A percentile compares a stretch with the other conserved stretches of the same genome.
phyloP scores from a whole-genome alignment of 2,888 invertebrate genomes.

The Sinelater perroti region DNA sequence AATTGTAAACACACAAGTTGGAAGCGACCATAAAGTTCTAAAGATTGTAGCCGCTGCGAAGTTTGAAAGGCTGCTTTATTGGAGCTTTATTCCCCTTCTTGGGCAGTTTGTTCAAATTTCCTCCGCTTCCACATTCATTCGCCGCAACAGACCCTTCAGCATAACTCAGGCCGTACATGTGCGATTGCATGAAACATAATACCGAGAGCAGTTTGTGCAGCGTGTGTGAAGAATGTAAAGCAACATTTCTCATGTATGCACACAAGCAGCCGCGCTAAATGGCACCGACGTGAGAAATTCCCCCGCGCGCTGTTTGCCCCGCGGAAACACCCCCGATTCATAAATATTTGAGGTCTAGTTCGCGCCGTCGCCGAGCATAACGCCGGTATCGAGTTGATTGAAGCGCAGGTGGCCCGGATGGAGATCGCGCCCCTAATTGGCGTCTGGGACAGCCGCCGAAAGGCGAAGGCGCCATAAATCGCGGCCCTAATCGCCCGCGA shows the following conservation, averaged over 20 bases:
- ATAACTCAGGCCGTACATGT: conserved; percentile 6
- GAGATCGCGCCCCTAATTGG: conserved; percentile 20
- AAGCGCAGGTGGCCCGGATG: too few relatives aligned
- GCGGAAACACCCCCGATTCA: too few relatives aligned
- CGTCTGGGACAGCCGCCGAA: conserved; percentile 8
- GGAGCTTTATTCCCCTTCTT: too few relatives aligned
- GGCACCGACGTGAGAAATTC: conserved; percentile 1
- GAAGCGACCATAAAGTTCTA: too few relatives aligned
- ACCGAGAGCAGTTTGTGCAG: conserved; percentile 1
- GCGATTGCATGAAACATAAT: conserved; percentile 6
- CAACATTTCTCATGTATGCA: conserved; percentile 8
- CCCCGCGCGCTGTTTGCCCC: background rate
- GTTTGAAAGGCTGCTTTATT: too few relatives aligned
- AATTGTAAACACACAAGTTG: too few relatives aligned
- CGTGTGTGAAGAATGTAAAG: conserved; percentile 7
- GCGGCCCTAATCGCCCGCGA: conserved; percentile 30
- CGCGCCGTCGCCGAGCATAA: too few relatives aligned
- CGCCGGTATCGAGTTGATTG: too few relatives aligned
- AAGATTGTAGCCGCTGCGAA: too few relatives aligned
- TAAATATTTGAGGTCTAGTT: too few relatives aligned
- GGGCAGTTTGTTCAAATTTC: background rate
- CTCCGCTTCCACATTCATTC: background rate
- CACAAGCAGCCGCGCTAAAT: conserved; percentile 1
- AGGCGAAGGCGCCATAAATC: conserved; percentile 24
- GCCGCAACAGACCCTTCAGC: conserved; percentile 1